These are phyloP conservation scores for Perccottus glenii DNA, from an alignment of 2,113 vertebrate genomes.

Conservation along the genomic window DNA sequence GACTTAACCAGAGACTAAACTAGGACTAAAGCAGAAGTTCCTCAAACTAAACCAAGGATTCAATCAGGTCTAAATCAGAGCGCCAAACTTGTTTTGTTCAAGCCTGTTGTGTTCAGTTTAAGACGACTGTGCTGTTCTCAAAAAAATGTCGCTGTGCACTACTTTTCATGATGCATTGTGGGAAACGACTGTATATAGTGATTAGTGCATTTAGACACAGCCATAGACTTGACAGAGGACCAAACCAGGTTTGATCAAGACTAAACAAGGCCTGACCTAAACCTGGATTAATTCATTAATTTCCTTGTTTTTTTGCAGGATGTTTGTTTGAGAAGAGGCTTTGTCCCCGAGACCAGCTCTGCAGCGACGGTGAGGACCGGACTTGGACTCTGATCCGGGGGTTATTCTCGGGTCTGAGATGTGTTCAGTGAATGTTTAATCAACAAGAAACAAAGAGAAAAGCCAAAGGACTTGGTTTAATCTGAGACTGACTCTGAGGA, in stretches of 20 bases:
- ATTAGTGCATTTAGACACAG: no score
- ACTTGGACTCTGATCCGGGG: background rate
- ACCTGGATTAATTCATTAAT: background rate
- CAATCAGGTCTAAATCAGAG: no score
- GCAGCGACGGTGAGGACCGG: constrained; percentile 67
- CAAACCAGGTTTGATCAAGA: background rate
- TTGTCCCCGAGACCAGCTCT: constrained; percentile 64
- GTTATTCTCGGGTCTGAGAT: background rate
- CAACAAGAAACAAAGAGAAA: background rate
- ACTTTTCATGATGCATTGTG: no score
- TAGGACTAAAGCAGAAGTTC: no score
- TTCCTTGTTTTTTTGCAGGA: constrained; percentile 48
- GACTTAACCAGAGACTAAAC: background rate
- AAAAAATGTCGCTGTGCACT: no score
- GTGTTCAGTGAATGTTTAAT: constrained; percentile 1
- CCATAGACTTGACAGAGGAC: background rate
- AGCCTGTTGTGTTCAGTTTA: no score
- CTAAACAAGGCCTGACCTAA: background rate
- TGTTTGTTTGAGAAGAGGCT: constrained; percentile 76
- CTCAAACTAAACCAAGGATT: no score
- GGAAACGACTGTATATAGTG: no score
- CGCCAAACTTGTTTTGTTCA: no score
- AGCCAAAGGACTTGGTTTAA: no score
- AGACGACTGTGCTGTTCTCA: no score
- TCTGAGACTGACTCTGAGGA: background rate